These are phyloP conservation scores for Lepus timidus DNA, from an alignment of 2,113 vertebrate species.

Conservation along the genomic window DNA sequence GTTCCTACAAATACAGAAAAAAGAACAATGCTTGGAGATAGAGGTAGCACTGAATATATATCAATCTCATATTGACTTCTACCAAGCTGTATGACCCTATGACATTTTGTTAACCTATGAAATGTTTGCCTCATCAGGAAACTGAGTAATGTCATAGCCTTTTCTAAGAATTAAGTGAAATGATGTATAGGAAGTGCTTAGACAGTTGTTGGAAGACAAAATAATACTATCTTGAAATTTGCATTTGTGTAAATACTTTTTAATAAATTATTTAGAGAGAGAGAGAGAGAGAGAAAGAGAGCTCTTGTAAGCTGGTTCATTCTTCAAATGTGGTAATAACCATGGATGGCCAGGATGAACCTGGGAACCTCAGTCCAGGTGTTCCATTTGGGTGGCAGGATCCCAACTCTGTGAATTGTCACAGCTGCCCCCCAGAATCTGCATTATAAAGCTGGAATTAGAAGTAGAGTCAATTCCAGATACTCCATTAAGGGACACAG, in stretches of 20 bases:
- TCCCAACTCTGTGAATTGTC: too few species aligned
- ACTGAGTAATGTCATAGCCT: background rate
- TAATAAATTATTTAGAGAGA: background rate
- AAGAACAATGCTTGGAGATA: background rate
- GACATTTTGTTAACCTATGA: background rate
- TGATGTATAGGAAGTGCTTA: background rate
- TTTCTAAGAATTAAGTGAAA: conserved; percentile 1
- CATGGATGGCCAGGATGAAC: too few species aligned
- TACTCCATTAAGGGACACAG: too few species aligned
- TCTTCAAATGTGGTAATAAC: too few species aligned
- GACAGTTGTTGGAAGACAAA: conserved; percentile 22
- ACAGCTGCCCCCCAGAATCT: too few species aligned
- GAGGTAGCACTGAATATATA: background rate
- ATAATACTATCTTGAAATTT: background rate
- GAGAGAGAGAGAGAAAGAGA: too few species aligned
- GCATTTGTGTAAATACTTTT: background rate
- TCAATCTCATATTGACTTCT: too few species aligned
- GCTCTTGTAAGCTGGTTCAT: too few species aligned
- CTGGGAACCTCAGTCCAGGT: too few species aligned
- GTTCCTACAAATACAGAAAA: background rate
- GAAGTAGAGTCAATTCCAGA: too few species aligned
- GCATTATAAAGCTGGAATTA: too few species aligned
- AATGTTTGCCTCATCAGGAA: background rate
- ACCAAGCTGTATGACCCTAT: background rate
- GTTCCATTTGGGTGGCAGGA: too few species aligned